Base-by-base conservation (phyloP, 1,140 invertebrate genomes). In the Drosophila triauraria region DNA sequence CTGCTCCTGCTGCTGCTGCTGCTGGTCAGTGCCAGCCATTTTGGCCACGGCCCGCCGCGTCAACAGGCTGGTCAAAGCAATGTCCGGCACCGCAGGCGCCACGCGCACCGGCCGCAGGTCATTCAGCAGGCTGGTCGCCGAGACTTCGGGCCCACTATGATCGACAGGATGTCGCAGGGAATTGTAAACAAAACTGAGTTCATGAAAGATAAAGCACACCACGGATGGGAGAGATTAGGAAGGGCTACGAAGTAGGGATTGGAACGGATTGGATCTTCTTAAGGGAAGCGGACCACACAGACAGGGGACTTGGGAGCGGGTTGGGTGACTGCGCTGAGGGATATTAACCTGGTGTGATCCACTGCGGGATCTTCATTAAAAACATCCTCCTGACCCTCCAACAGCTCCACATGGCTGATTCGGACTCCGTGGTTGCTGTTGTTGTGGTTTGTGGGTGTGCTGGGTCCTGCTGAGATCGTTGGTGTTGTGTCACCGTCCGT, bases 141-240 rank as follows among this genome's bases (percentile, higher is more conserved):
- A 91, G 50, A 87, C 72, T 65, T 87, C 50, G 20, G 71, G 75
- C 50, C 57, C 57, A 64, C 78, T 76, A 74, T 47, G 61, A 50
- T 38, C 67, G 35, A 75, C 75, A 53, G 47, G 77, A 69, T 87
- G 80, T 78, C 80, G 87, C 67, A 91, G 68, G 64, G 87, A 91
- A 84, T 91, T 91, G 87, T 91, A 91, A 87, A 91, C 82, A 87
- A 82, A 91, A 91, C 87, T 91, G 74, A 71, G 76, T 64, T 61
- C 60, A 50, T 65, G 70, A 69, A 75, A 70, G 64, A 78, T 60
- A 65, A 44, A 77, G 35, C 38, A 65, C 43, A 65, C 35, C 75
- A 76, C 23, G 40, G 59, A 42, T 57, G 46, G 63, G 42, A 30
- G 32, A 12, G 48, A 44, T 67, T 70, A 40, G 35, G 61, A 25